Evolutionary conservation across 2,888 invertebrate genomes (phyloP).

Genomic region (Liodrosophila aerea): DNA sequence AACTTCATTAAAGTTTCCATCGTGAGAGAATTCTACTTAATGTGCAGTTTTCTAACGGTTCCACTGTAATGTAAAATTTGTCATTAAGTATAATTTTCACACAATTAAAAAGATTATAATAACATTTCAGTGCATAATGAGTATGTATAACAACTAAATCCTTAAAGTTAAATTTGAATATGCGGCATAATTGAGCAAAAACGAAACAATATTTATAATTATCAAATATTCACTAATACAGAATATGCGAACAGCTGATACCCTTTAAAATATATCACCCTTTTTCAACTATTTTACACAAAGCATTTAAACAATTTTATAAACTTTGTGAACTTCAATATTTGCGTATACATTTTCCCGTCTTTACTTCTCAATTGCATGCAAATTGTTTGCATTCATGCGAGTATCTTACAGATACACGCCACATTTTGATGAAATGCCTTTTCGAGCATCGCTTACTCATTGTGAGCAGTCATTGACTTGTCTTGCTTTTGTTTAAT

Average conservation of each 20-base stretch:
- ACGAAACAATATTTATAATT: too few relatives aligned
- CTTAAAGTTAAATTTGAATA: too few relatives aligned
- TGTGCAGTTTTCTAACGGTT: constrained; percentile 33
- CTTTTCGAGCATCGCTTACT: constrained; percentile 13
- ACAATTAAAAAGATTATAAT: constrained; percentile 10
- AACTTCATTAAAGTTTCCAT: constrained; percentile 12
- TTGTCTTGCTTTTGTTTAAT: constrained; percentile 21
- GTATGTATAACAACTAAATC: too few relatives aligned
- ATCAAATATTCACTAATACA: too few relatives aligned
- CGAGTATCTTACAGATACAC: constrained; percentile 27
- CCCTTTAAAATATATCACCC: too few relatives aligned
- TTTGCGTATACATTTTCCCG: too few relatives aligned
- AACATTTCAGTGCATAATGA: too few relatives aligned
- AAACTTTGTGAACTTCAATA: too few relatives aligned
- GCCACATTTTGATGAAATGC: constrained; percentile 11
- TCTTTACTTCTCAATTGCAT: constrained; percentile 10
- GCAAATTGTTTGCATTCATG: constrained; percentile 20
- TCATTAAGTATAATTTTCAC: constrained; percentile 39
- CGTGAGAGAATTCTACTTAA: constrained; percentile 33
- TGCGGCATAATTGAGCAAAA: too few relatives aligned
- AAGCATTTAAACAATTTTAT: too few relatives aligned
- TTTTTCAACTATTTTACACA: too few relatives aligned
- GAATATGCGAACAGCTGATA: too few relatives aligned
- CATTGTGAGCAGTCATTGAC: constrained; percentile 55
- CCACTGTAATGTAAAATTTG: constrained; percentile 21